Evolutionary conservation across 2,113 vertebrate genomes (phyloP).

Genomic region (Halichoerus grypus): DNA sequence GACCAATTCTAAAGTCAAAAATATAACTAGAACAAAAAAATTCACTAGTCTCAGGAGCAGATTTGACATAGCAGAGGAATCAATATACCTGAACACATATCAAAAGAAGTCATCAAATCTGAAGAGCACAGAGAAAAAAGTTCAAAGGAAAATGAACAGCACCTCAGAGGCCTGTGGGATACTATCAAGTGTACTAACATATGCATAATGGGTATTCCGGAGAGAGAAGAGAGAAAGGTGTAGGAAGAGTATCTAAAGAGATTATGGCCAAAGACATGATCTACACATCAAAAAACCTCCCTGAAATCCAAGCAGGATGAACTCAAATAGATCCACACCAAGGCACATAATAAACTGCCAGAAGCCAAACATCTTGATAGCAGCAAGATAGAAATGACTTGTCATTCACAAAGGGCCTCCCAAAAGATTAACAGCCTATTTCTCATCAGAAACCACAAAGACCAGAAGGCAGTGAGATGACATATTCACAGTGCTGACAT

Average conservation of each 20-base stretch:
- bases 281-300: not conserved
- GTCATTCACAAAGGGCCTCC: not conserved
- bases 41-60: not conserved
- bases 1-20: slow-evolving; percentile 24
- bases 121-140: not conserved
- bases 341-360: fast-evolving
- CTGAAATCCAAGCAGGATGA: not conserved
- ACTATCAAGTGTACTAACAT: not conserved
- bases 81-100: not conserved
- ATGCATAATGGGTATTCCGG: fast-evolving
- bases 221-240: not conserved
- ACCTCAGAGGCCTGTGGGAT: not conserved
- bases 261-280: not conserved
- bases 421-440: not conserved
- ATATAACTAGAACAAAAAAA: not conserved
- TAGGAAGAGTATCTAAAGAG: not conserved
- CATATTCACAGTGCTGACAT: not conserved
- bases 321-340: not conserved
- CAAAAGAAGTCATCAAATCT: not conserved
- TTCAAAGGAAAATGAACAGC: not conserved
- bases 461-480: not conserved
- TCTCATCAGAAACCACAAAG: not conserved
- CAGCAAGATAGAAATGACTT: not conserved
- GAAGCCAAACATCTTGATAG: not conserved
- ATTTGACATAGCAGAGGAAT: not conserved